A percentile compares a stretch with the other conserved stretches of the same genome.
Conservation (phyloP, 2,888 invertebrate genomes). For the Phortica magna region DNA sequence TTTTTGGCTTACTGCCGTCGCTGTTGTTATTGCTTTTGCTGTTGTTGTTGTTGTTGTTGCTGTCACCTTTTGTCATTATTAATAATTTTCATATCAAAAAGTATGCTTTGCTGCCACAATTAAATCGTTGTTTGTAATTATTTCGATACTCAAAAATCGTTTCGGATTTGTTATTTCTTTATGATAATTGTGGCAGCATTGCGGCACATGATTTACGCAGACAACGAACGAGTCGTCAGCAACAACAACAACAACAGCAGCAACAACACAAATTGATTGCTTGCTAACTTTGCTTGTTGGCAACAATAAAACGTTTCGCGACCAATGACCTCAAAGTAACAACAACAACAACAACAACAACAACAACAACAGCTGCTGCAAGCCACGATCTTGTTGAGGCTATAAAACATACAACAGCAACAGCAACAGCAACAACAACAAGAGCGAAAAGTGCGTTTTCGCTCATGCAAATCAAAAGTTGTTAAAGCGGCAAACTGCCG, state of each 20-base stretch:
- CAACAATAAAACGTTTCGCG: conserved; percentile 9
- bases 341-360: background rate
- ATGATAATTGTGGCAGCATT: background rate
- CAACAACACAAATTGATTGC: background rate
- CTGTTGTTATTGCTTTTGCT: conserved; percentile 54
- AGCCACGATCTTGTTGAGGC: background rate
- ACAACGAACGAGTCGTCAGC: no score
- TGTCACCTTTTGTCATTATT: conserved; percentile 56
- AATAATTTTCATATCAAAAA: conserved; percentile 68
- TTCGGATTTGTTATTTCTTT: background rate
- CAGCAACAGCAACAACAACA: background rate
- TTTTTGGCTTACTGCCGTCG: background rate
- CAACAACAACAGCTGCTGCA: conserved; percentile 8
- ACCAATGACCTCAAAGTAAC: conserved; percentile 19
- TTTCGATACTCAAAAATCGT: background rate
- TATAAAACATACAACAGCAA: background rate
- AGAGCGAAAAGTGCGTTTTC: background rate
- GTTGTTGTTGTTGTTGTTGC: conserved; percentile 53
- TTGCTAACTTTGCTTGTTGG: background rate
- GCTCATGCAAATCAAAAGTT: background rate
- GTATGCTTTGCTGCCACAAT: conserved; percentile 39
- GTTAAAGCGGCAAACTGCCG: no score
- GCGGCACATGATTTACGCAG: no score
- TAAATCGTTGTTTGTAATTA: background rate
- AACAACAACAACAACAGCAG: background rate